Base-by-base conservation (phyloP, 2,113 vertebrate genomes). In the Chelonoidis abingdonii region DNA sequence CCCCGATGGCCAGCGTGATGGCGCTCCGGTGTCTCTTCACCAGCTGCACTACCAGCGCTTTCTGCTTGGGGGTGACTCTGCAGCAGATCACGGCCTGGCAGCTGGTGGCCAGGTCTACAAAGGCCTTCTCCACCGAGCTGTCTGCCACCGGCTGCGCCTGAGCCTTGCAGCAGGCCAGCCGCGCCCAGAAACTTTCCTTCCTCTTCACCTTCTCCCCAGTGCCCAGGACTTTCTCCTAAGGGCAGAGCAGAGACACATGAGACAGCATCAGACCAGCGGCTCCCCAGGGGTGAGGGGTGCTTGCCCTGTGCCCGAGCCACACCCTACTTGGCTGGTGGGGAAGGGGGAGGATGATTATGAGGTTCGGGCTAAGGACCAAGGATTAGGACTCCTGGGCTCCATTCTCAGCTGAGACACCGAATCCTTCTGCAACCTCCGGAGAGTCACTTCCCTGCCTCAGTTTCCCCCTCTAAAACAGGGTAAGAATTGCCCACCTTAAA, bases 31-130 rank as follows among this genome's bases (percentile, higher is more conserved):
- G 98, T 62, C 98, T 99, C 98, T 98, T 98, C 92, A 99, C 98
- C 97, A 99, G 92, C 5, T 97, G 97, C 84, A 99, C 98, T 0
- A 99, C 93, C 79, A 98, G 94, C 0, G 99, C 99, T 94, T 99
- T 99, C 98, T 99, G 99, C 89, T 98, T 98, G 69, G 99, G 99
- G 0, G 99, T 99, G 50, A 99, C 99, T 3, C 99, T 98, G 95
- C 99, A 99, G 97, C 99, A 99, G 92, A 99, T 98, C 93, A 99
- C 99, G 0, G 99, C 99, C 90, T 99, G 98, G 97, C 99, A 99
- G 76, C 94, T 94, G 10, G 95, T 96, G 10, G 99, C 99, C 96
- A 99, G 91, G 6, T 98, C 98, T 97, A 99, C 98, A 1, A 99
- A 99, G 10, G 96, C 97, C 76, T 97, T 97, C 92, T 99, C 98